Conservation (phyloP, 2,113 vertebrate genomes). For the Brienomyrus longianalis region DNA sequence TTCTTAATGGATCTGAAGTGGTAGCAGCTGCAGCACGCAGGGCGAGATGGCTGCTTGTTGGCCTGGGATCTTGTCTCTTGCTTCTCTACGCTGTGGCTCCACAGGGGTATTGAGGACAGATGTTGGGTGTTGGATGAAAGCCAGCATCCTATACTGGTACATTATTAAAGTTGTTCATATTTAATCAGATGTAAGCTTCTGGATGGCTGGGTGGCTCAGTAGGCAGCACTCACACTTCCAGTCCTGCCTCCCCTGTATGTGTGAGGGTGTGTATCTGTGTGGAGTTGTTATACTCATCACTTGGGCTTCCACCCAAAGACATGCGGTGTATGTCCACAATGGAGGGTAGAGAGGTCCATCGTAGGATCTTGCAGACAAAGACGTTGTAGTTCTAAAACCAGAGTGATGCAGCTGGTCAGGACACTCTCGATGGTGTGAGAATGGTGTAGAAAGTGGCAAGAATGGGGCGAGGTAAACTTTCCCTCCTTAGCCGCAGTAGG, state of each 20-base stretch:
- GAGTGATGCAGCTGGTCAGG: background rate
- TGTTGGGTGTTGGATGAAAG: background rate
- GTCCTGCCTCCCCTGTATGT: background rate
- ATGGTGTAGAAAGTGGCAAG: background rate
- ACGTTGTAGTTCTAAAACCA: background rate
- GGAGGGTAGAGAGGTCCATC: background rate
- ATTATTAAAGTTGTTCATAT: background rate
- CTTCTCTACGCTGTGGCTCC: background rate
- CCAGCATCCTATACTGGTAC: background rate
- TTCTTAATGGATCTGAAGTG: background rate
- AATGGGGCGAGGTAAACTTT: background rate
- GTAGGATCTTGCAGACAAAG: background rate
- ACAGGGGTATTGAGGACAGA: background rate
- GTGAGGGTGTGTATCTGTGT: background rate
- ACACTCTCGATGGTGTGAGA: background rate
- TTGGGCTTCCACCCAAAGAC: background rate
- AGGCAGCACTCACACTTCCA: background rate
- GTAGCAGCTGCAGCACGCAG: background rate
- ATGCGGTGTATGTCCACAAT: background rate
- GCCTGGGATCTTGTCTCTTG: background rate
- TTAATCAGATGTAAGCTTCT: slow-evolving; percentile 20
- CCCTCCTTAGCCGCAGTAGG: background rate
- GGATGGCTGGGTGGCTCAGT: background rate
- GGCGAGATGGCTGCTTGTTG: background rate
- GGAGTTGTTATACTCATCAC: background rate